These are phyloP conservation scores for Arizona elegans DNA, from an alignment of 2,113 vertebrate species.

Conservation along the genomic window DNA sequence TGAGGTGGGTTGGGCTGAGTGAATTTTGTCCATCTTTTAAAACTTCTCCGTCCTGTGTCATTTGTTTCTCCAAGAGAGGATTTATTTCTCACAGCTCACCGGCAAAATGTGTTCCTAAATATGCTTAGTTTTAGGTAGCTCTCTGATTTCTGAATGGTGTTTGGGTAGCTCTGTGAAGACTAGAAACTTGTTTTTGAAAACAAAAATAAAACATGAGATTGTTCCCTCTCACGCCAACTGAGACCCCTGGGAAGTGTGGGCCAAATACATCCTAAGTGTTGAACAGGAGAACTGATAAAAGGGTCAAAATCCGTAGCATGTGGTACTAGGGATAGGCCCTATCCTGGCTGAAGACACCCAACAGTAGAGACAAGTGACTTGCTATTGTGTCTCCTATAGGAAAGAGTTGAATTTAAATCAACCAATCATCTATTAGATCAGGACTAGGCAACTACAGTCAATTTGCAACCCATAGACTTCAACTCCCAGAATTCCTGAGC, in stretches of 20 bases:
- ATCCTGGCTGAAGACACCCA: not conserved
- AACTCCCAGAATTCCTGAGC: not conserved
- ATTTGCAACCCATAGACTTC: not conserved
- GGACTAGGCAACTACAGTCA: not conserved
- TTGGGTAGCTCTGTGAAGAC: not conserved
- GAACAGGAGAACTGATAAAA: not conserved
- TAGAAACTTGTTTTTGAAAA: not conserved
- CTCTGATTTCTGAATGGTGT: not conserved
- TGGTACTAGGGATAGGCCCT: too few species aligned
- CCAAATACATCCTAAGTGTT: not conserved
- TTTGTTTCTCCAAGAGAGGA: not conserved
- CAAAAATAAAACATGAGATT: not conserved
- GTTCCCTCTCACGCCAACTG: not conserved
- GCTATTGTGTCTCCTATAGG: not conserved
- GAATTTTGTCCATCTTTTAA: not conserved
- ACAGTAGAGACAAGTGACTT: not conserved
- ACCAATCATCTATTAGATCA: not conserved
- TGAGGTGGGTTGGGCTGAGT: not conserved
- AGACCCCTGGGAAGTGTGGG: not conserved
- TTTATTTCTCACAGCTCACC: not conserved
- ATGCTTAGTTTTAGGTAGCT: not conserved
- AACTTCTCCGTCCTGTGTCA: not conserved
- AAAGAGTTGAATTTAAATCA: not conserved
- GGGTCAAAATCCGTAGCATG: fast-evolving
- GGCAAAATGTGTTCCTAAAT: not conserved